Base-by-base conservation (phyloP, 35 echinoderm and acorn worm species). In the Stichopus chloronotus region DNA sequence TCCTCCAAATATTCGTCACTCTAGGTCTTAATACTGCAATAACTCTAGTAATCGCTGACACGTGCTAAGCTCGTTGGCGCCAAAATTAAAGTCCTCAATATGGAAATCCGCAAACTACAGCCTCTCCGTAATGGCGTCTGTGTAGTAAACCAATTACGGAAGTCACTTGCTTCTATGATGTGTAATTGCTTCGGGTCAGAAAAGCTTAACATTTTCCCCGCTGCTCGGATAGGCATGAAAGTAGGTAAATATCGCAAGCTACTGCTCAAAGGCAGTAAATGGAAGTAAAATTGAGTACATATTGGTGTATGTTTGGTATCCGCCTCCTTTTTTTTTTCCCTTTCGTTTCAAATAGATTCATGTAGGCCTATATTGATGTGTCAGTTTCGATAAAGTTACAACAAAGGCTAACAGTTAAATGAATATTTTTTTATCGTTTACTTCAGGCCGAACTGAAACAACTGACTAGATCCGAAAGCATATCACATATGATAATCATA, bases 61-160 rank as follows among this genome's bases (percentile, higher is more conserved):
- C 82, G 82, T 85, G 82, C 55, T 85, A 55, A 85, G 82, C 82
- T 58, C 25, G 57, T 55, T 25, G 82, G 82, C 82, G 82, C 82
- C 55, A 85, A 85, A 85, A 85, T 85, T 85, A 85, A 85, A 58
- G 82, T 58, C 82, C 55, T 57, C 82, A 58, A 58, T 85, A 85
- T 19, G 57, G 57, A 57, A 22, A 85, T 85, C 20, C 17, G 19
- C 69, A 74, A 7, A 74, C 69, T 14, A 74, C 17, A 5, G 69
- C 19, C 16, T 84, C 81, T 19, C 24, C n/a, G 55, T 85, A 85
- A 85, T 85, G 55, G 55, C 55, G 54, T 85, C 82, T 57, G 54
- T 23, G 17, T 85, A 85, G 55, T 23, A 57, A 57, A 85, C 82
- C 55, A 85, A 85, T 85, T 85, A 85, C 82, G 82, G 82, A 85